These are phyloP conservation scores for Hydractinia echinata DNA, from an alignment of 30 jellyfish, hydroid and myxozoan genomes.

Conservation along the genomic window DNA sequence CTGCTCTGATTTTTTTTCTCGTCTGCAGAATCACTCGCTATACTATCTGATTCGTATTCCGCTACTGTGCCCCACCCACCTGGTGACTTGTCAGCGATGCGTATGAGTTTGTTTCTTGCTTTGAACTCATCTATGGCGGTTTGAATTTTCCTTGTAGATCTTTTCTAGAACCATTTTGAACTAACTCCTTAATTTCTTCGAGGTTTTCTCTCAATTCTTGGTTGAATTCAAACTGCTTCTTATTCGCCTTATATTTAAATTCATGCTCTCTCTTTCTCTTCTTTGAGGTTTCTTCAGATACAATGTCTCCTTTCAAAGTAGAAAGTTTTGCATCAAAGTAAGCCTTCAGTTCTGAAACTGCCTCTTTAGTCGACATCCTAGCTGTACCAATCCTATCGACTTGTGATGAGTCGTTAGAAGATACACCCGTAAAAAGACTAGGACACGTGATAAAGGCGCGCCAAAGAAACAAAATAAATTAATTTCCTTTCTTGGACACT, in stretches of 20 bases:
- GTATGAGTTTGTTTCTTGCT: not conserved
- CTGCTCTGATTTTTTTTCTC: not conserved
- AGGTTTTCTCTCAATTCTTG: not conserved
- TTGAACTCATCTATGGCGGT: not conserved
- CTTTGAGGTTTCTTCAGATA: not conserved
- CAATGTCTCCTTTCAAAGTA: not conserved
- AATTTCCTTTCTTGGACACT: too few species aligned
- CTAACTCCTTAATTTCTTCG: not conserved
- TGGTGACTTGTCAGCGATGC: not conserved
- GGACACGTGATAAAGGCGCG: too few species aligned
- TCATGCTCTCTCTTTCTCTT: not conserved
- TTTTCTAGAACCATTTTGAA: not conserved
- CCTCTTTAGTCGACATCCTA: not conserved
- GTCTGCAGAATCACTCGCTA: not conserved
- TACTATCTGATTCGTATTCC: not conserved
- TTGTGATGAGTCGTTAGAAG: not conserved
- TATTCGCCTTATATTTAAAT: not conserved
- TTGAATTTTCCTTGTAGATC: not conserved
- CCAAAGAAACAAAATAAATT: too few species aligned
- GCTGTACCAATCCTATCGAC: not conserved
- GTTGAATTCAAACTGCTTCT: not conserved
- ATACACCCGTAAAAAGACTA: too few species aligned
- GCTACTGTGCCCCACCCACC: constrained; percentile 16
- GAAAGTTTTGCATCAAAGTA: not conserved
- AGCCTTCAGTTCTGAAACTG: not conserved